Conservation (phyloP, 2,888 invertebrate species). For the Rotaria socialis region DNA sequence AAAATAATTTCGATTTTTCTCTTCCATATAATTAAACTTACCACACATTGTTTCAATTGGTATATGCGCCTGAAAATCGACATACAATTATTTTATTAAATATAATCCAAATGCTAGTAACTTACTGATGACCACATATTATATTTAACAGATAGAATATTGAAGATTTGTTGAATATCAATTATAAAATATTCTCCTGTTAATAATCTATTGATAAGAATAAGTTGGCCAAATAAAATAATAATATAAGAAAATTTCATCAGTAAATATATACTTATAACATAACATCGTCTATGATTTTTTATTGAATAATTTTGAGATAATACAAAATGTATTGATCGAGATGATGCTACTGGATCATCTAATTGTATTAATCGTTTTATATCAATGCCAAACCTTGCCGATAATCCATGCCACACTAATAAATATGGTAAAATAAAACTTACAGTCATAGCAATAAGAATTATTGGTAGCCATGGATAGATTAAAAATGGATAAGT, state of each 20-base stretch:
- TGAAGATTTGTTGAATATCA: background rate
- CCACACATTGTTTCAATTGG: slow-evolving; percentile 17
- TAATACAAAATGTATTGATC: background rate
- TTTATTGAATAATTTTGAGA: background rate
- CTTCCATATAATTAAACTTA: background rate
- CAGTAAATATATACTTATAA: background rate
- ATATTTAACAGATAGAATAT: background rate
- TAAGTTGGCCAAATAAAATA: background rate
- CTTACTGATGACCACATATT: slow-evolving; percentile 5
- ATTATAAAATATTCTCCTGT: background rate
- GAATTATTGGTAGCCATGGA: background rate
- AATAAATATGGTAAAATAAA: background rate
- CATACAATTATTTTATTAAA: background rate
- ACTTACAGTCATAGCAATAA: background rate
- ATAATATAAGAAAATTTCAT: background rate
- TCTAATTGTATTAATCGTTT: background rate
- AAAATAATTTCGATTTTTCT: background rate
- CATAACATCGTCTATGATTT: background rate
- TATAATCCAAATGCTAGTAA: background rate
- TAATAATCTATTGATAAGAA: background rate
- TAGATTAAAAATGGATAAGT: background rate
- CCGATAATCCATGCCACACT: background rate
- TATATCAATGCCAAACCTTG: background rate
- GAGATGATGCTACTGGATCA: background rate
- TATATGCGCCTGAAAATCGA: background rate